These are phyloP conservation scores for Nansenia antarctica DNA, from an alignment of 2,113 vertebrate genomes.

Conservation along the genomic window DNA sequence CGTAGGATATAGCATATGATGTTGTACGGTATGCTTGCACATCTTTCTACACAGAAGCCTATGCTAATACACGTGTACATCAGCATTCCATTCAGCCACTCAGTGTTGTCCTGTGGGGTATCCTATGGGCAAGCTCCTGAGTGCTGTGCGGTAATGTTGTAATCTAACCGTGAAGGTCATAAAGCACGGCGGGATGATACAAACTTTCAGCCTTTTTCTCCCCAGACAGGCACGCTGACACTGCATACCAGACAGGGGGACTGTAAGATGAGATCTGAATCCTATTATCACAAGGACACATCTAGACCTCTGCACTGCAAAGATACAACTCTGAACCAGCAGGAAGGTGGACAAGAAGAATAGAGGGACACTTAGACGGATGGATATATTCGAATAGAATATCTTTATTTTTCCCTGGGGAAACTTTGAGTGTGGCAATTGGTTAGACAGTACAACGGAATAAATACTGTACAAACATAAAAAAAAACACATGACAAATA, in stretches of 20 bases:
- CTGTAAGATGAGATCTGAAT: slow-evolving; percentile 27
- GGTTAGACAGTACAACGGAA: too few relatives aligned
- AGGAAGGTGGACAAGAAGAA: not conserved
- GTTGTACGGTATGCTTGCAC: not conserved
- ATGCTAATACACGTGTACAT: too few relatives aligned
- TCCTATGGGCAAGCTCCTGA: slow-evolving; percentile 35
- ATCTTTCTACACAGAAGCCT: too few relatives aligned
- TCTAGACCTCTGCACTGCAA: slow-evolving; percentile 27
- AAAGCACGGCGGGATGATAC: slow-evolving; percentile 30
- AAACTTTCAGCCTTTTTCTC: slow-evolving; percentile 7
- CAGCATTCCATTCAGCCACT: not conserved
- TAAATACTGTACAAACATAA: too few relatives aligned
- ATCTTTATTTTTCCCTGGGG: too few relatives aligned
- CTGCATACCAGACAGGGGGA: slow-evolving; percentile 13
- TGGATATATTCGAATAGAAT: too few relatives aligned
- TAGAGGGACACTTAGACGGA: not conserved
- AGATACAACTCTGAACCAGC: not conserved
- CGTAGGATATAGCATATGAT: too few relatives aligned
- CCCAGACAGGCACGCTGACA: not conserved
- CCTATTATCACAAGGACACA: slow-evolving; percentile 58
- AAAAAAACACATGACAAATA: too few relatives aligned
- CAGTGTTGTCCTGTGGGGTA: slow-evolving; percentile 38
- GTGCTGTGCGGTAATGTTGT: slow-evolving; percentile 29
- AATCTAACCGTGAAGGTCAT: slow-evolving; percentile 66
- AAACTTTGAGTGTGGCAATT: too few relatives aligned